phyloP scores from a whole-genome alignment of 2,888 invertebrate species.

The Crioceris asparagi region DNA sequence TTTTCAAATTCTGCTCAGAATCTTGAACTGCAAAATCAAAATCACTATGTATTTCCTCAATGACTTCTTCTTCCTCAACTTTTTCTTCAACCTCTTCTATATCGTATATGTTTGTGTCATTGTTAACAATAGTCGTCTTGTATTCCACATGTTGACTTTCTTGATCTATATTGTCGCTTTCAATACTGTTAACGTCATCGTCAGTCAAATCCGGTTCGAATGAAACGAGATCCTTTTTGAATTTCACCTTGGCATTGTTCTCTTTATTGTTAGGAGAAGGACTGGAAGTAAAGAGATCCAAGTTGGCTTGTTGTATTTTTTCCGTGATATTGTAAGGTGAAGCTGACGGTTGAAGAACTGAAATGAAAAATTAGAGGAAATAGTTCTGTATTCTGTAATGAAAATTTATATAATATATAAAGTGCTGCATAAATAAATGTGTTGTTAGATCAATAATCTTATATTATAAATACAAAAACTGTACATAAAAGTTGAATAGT shows the following conservation, averaged over 20 bases:
- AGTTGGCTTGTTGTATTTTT: conserved; percentile 44
- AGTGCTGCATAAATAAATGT: too few species aligned
- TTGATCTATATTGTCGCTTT: conserved; percentile 30
- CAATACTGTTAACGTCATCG: conserved; percentile 36
- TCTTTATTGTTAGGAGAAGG: conserved; percentile 18
- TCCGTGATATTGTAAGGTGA: conserved; percentile 46
- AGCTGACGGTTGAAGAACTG: conserved; percentile 40
- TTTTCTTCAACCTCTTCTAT: conserved; percentile 27
- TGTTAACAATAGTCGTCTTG: conserved; percentile 17
- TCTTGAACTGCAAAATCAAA: conserved; percentile 7
- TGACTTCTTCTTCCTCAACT: conserved; percentile 21
- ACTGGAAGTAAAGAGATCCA: conserved; percentile 36
- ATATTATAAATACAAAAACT: too few species aligned
- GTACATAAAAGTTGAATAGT: conserved; percentile 13
- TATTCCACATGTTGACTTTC: conserved; percentile 14
- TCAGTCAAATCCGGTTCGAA: conserved; percentile 40
- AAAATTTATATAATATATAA: too few species aligned
- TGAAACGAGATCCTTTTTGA: conserved; percentile 40
- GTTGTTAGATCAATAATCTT: conserved; percentile 6
- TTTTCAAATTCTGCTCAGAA: conserved; percentile 7
- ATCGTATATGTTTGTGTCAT: conserved; percentile 19
- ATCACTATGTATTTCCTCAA: conserved; percentile 18
- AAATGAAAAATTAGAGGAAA: conserved; percentile 18
- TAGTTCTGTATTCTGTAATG: neutral
- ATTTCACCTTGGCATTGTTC: conserved; percentile 40